Conservation (phyloP, 2,113 vertebrate species). For the Laticauda laticaudata region DNA sequence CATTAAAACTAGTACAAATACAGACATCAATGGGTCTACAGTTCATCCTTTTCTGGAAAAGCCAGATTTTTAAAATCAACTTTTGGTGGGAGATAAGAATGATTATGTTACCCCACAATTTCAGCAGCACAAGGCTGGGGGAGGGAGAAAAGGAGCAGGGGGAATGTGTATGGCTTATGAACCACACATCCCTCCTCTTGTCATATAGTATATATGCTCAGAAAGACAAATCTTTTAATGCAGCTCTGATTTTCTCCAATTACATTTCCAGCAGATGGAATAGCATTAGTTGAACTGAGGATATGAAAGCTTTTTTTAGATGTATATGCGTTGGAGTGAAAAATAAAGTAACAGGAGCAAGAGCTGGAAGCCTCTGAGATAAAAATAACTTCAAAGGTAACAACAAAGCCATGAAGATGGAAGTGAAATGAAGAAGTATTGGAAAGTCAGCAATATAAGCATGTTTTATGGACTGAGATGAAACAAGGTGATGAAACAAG, state of each 20-base stretch:
- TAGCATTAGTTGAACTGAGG: not conserved
- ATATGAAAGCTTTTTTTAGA: not conserved
- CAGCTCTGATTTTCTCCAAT: not conserved
- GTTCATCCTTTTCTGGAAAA: not conserved
- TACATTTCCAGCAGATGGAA: not conserved
- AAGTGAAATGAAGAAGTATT: not conserved
- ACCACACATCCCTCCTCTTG: not conserved
- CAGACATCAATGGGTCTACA: not conserved
- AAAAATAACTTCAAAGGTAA: not conserved
- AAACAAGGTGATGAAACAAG: not conserved
- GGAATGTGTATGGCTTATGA: not conserved
- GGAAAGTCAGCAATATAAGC: not conserved
- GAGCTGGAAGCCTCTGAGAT: not conserved
- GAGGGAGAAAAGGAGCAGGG: not conserved
- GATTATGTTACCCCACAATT: not conserved
- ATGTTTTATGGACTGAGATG: not conserved
- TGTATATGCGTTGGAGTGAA: not conserved
- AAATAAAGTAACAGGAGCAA: not conserved
- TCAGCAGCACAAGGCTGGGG: not conserved
- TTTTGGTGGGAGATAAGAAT: not conserved
- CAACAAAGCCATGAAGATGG: not conserved
- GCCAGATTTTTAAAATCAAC: not conserved
- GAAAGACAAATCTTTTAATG: not conserved
- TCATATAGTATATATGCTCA: not conserved
- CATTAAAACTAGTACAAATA: not conserved